Percentiles rank a stretch among this genome's conserved stretches.
Conservation (phyloP, 2,888 invertebrate species). For the Lasiommata megera region DNA sequence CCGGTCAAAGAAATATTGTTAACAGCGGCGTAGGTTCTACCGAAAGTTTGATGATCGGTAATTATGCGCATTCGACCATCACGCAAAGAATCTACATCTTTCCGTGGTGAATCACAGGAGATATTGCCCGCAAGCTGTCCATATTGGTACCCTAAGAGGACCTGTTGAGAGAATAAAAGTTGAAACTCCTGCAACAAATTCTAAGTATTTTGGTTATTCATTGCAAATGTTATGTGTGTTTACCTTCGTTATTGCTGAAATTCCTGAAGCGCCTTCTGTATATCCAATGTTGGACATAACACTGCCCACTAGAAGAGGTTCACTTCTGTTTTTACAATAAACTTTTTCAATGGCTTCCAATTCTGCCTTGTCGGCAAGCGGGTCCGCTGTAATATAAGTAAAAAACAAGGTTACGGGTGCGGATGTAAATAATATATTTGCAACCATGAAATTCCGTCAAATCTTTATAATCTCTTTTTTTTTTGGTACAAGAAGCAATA, state of each 20-base stretch:
- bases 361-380: constrained; percentile 85
- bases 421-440: too few species aligned
- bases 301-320: constrained; percentile 81
- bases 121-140: constrained; percentile 87
- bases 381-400: constrained; percentile 62
- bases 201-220: too few species aligned
- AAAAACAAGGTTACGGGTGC: not conserved
- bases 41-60: constrained; percentile 76
- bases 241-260: constrained; percentile 83
- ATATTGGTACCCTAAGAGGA: constrained; percentile 71
- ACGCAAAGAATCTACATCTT: constrained; percentile 70
- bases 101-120: constrained; percentile 82
- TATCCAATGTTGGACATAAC: too few species aligned
- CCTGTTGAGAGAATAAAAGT: too few species aligned
- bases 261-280: too few species aligned
- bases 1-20: constrained; percentile 62
- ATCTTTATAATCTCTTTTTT: not conserved
- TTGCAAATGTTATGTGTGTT: too few species aligned
- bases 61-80: constrained; percentile 81
- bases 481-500: too few species aligned
- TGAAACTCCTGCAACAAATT: too few species aligned
- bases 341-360: too few species aligned
- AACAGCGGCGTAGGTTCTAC: constrained; percentile 67
- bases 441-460: too few species aligned
- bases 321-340: constrained; percentile 78